A percentile compares a stretch with the other conserved stretches of the same genome.
Conservation (phyloP, 2,888 invertebrate genomes). For the Sminthurides aquaticus region DNA sequence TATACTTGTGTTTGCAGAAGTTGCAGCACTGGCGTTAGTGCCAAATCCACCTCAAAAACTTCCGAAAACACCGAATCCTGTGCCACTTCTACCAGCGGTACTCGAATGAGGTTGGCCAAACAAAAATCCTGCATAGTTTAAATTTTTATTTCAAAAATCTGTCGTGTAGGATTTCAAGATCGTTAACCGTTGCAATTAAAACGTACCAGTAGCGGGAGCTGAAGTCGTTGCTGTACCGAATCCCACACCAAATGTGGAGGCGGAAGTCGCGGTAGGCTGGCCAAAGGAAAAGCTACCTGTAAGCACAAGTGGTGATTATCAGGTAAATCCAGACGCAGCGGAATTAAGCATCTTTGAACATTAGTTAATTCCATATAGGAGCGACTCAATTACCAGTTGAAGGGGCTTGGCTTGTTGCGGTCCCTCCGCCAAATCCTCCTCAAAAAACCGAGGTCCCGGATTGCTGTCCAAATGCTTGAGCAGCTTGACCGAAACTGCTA, state of each 20-base stretch:
- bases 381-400: neutral
- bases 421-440: neutral
- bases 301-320: neutral
- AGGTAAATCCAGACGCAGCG: neutral
- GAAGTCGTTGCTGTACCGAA: slow-evolving; percentile 9
- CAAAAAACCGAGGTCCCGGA: neutral
- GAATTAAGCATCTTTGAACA: no score
- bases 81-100: neutral
- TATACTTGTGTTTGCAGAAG: no score
- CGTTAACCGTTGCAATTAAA: neutral
- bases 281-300: slow-evolving; percentile 14
- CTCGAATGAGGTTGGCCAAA: slow-evolving; percentile 16
- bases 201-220: slow-evolving; percentile 3
- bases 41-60: neutral
- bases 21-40: neutral
- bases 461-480: neutral
- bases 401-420: neutral
- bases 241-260: slow-evolving; percentile 5
- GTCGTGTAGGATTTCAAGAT: no score
- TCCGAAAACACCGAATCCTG: slow-evolving; percentile 48
- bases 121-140: slow-evolving; percentile 15
- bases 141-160: no score
- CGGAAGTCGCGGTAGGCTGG: slow-evolving; percentile 6
- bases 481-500: neutral
- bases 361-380: no score